Evolutionary conservation across 2,113 vertebrate genomes (phyloP).

Genomic region (Micronisus gabar): DNA sequence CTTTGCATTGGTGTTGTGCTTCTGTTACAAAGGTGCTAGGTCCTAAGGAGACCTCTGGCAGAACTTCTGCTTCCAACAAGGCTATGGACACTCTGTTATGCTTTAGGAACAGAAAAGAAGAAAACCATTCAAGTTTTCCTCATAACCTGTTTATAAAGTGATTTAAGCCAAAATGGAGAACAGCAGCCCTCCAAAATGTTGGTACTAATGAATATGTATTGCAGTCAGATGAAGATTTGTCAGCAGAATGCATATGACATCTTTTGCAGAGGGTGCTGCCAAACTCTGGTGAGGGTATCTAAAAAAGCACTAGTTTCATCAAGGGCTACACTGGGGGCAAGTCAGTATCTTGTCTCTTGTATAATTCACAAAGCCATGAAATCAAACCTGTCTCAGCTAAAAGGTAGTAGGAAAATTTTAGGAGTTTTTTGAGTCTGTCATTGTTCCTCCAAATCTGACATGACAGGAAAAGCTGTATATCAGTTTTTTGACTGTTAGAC

Average conservation of each 20-base stretch:
- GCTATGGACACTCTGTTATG: background rate
- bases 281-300: background rate
- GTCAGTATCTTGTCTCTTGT: background rate
- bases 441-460: background rate
- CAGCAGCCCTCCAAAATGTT: background rate
- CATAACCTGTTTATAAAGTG: background rate
- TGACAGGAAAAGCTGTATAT: background rate
- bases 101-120: background rate
- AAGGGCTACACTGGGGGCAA: background rate
- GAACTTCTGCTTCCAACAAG: background rate
- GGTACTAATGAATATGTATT: background rate
- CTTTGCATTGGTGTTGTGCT: background rate
- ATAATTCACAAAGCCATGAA: background rate
- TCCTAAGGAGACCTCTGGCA: background rate
- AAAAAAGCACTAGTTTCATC: background rate
- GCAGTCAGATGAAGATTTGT: background rate
- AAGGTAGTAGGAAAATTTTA: background rate
- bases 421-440: background rate
- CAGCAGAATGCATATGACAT: background rate
- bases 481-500: background rate
- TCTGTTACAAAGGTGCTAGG: background rate
- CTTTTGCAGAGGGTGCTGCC: background rate
- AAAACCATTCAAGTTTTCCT: background rate
- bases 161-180: background rate
- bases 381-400: background rate